phyloP scores from a whole-genome alignment of 2,888 invertebrate genomes.

The Leptinotarsa rubiginosa region DNA sequence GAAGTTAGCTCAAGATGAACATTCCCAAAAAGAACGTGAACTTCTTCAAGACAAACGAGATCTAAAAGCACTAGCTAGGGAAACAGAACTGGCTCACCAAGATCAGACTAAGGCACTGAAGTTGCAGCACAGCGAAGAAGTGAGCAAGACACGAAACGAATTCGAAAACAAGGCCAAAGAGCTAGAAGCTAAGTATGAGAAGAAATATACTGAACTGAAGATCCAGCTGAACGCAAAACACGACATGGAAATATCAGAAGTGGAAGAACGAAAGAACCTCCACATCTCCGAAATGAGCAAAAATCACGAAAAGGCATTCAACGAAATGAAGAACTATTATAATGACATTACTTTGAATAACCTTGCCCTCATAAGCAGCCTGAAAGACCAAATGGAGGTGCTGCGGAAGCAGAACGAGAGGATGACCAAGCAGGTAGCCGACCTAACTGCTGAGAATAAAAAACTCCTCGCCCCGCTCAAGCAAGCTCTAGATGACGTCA shows the following conservation, averaged over 20 bases:
- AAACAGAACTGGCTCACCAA: conserved; percentile 77
- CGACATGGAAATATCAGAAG: conserved; percentile 84
- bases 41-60: conserved; percentile 80
- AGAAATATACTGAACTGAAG: conserved; percentile 79
- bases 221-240: conserved; percentile 79
- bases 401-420: conserved; percentile 84
- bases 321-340: conserved; percentile 93
- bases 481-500: conserved; percentile 77
- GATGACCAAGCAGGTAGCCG: conserved; percentile 75
- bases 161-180: conserved; percentile 78
- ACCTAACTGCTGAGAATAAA: conserved; percentile 80
- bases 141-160: conserved; percentile 71
- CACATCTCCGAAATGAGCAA: conserved; percentile 84
- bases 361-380: conserved; percentile 87
- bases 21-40: conserved; percentile 80
- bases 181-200: conserved; percentile 78
- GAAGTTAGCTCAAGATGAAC: conserved; percentile 86
- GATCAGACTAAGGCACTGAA: conserved; percentile 80
- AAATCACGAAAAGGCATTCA: conserved; percentile 86
- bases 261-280: conserved; percentile 91
- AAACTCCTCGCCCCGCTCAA: conserved; percentile 79
- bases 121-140: conserved; percentile 68
- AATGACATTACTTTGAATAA: conserved; percentile 95
- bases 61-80: conserved; percentile 75
- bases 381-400: conserved; percentile 82